Evolutionary conservation across 2,113 vertebrate species (phyloP), one percentile per base, ranked within the genome.

Genomic region (Odontesthes bonariensis): DNA sequence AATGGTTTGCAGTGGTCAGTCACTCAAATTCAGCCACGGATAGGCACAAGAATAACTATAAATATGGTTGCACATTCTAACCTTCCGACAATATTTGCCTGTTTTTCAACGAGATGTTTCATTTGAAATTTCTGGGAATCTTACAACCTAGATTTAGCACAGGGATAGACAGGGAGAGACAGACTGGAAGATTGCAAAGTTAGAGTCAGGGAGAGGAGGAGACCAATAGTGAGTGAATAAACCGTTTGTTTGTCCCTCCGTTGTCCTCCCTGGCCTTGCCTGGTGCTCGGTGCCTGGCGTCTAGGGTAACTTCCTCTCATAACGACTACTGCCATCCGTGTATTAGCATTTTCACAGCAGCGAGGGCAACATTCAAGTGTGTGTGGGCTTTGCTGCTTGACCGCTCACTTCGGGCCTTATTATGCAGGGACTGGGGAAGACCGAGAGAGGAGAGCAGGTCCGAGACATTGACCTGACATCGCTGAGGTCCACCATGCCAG

Each of bases 401-500:
- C 16, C 9, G 38, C 40, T 82, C 31, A 35, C 23, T 53, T 4
- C 19, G 2, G 74, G 66, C 33, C 55, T 75, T 1, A 87, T 60
- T 55, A 92, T 92, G 91, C 91, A 92, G 75, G 90, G 91, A 82
- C 67, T 92, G 32, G 87, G 87, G 65, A 93, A 93, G 84, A 85
- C 86, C 1, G 90, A 93, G 73, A 64, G 92, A 69, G 90, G 82
- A 40, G 90, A 93, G 54, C 87, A 79, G 70, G 89, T 83, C 77
- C 86, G 90, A 77, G 92, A 93, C 81, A 82, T 93, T 33, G 92
- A 93, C 87, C 83, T 90, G 83, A 90, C 90, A 44, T 93, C 92
- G 46, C 81, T 87, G 86, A 92, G 92, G 70, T 93, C 92, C 78
- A 93, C 92, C 84, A 92, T 93, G 92, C 92, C 92, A 6, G 90